Conservation (phyloP, 2,888 invertebrate genomes). For the Lymantria monacha region DNA sequence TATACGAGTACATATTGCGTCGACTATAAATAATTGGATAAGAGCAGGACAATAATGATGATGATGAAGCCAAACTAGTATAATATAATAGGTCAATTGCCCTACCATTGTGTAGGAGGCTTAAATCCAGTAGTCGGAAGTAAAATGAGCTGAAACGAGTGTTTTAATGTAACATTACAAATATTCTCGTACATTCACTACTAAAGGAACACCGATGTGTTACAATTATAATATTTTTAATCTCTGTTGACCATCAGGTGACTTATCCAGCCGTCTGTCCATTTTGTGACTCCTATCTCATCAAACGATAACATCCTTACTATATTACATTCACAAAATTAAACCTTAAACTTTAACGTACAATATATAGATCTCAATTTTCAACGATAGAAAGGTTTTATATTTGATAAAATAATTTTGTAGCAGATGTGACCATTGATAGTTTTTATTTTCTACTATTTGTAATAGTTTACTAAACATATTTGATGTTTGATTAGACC, state of each 20-base stretch:
- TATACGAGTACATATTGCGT: no score
- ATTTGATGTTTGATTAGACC: conserved; percentile 24
- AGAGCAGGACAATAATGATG: no score
- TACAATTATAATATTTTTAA: conserved; percentile 21
- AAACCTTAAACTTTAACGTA: not conserved
- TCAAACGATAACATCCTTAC: conserved; percentile 5
- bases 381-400: not conserved
- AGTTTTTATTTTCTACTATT: conserved; percentile 16
- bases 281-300: conserved; percentile 25
- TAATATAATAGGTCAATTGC: no score
- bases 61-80: no score
- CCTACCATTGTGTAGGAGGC: no score
- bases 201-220: not conserved
- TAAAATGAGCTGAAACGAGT: no score
- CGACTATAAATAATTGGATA: no score
- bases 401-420: conserved; percentile 4
- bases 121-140: no score
- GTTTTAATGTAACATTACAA: no score
- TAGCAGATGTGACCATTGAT: conserved; percentile 26
- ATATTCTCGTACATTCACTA: not conserved
- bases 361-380: accelerated
- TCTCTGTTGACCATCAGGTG: conserved; percentile 29
- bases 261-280: conserved; percentile 26
- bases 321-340: not conserved
- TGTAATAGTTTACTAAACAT: conserved; percentile 27